These are phyloP conservation scores for Euborellia annulipes DNA, from an alignment of 1,140 invertebrate genomes.

Conservation along the genomic window DNA sequence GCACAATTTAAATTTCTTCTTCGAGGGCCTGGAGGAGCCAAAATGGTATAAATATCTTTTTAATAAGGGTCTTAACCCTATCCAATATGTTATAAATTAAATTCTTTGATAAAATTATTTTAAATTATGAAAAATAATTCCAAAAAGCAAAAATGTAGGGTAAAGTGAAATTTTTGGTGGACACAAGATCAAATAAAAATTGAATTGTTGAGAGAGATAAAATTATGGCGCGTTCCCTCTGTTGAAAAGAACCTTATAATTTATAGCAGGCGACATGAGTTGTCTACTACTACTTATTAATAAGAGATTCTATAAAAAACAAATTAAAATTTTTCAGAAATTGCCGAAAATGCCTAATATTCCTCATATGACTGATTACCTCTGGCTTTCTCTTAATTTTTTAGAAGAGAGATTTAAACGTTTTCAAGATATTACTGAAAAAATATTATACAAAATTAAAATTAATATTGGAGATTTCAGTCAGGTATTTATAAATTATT, in stretches of 20 bases:
- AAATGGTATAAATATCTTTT: conserved; percentile 15
- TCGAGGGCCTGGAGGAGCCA: conserved; percentile 35
- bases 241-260: too few species aligned
- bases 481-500: conserved; percentile 27
- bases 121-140: background rate
- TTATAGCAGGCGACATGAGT: too few species aligned
- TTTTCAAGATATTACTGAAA: conserved; percentile 34
- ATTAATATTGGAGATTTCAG: conserved; percentile 40
- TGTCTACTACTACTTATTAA: too few species aligned
- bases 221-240: too few species aligned
- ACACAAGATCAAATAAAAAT: too few species aligned
- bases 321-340: conserved; percentile 17
- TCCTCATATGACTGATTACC: conserved; percentile 34
- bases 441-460: conserved; percentile 36
- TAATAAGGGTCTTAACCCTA: too few species aligned
- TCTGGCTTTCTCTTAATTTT: conserved; percentile 44
- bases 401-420: conserved; percentile 34
- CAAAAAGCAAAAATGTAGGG: background rate
- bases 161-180: too few species aligned
- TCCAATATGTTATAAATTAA: too few species aligned
- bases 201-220: too few species aligned
- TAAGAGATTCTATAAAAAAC: background rate
- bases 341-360: conserved; percentile 35
- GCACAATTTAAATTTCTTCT: conserved; percentile 58
- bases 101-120: too few species aligned